Evolutionary conservation across 2,888 invertebrate genomes (phyloP).

Genomic region (Notocelia uddmanniana): DNA sequence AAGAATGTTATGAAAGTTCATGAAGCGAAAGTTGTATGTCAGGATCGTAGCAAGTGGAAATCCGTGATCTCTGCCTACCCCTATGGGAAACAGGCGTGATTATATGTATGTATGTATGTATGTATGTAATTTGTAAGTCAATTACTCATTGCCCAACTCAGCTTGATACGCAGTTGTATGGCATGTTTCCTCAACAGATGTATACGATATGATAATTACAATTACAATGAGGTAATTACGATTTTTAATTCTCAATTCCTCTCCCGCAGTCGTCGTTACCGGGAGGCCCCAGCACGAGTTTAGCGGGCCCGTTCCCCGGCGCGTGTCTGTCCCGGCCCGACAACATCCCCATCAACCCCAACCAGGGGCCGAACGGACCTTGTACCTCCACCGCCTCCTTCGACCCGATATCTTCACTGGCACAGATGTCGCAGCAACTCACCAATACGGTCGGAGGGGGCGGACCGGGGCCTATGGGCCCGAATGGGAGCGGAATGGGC

Average conservation of each 20-base stretch:
- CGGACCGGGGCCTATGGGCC: constrained; percentile 73
- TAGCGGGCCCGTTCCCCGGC: constrained; percentile 84
- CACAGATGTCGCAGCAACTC: constrained; percentile 97
- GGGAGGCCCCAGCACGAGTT: constrained; percentile 78
- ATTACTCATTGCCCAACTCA: too few species aligned
- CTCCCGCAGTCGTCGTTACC: constrained; percentile 74
- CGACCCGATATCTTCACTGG: constrained; percentile 96
- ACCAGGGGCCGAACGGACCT: constrained; percentile 84
- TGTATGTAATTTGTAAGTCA: too few species aligned
- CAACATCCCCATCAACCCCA: constrained; percentile 81
- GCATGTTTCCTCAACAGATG: too few species aligned
- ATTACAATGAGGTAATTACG: too few species aligned
- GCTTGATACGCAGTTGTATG: too few species aligned
- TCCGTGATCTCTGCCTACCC: too few species aligned
- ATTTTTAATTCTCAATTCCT: background rate
- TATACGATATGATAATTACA: too few species aligned
- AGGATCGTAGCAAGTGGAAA: too few species aligned
- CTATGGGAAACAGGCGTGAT: too few species aligned
- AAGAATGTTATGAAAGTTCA: too few species aligned
- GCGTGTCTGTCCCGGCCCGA: constrained; percentile 81
- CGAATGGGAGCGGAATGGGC: constrained; percentile 70
- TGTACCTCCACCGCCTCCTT: constrained; percentile 88
- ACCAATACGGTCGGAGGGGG: constrained; percentile 89
- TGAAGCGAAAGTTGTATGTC: too few species aligned
- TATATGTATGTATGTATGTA: too few species aligned